Evolutionary conservation across 1,140 invertebrate species (phyloP), one percentile per base, ranked within the genome.

Genomic region (Zeugodacus cucurbitae): DNA sequence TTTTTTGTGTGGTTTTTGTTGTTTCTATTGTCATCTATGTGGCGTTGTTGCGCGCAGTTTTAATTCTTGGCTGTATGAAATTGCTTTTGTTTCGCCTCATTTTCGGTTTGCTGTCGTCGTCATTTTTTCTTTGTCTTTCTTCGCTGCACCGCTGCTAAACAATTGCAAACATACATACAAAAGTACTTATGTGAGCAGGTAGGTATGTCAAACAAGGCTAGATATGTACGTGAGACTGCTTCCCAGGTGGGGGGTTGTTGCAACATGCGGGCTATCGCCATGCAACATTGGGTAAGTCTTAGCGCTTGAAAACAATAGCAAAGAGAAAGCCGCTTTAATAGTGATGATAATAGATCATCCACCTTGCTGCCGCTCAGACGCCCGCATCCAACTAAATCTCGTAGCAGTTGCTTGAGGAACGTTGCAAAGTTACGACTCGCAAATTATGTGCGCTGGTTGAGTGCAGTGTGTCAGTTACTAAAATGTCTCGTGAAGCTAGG

Each of bases 301-400:
- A 26, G 74, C 74, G 32, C 10, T 48, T 48, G 41, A 26, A 82
- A 48, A 82, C 74, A 82, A 82, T 48, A 74, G 41, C 74, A n/a
- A 82, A 26, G 41, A 82, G 74, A 82, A 82, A 82, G 67, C 67
- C 4, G 74, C 41, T 82, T 82, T 48, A 86, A 64, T 88, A 78
- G 64, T 48, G 87, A 88, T 34, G 85, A 86, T 86, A 88, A 88
- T 88, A 86, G 74, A 88, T 88, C 74, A 85, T 88, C 78, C 67
- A 58, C 44, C 67, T 57, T 41, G 22, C 58, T 32, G 54, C 37
- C 22, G n/a, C 26, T 11, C 26, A 32, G 54, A 57, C 82, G 7
- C 37, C n/a, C 11, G 34, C 67, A 6, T 20, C 1, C 34, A 48
- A 17, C 48, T 67, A 58, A 44, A 58, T 4, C 11, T 57, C 54